Evolutionary conservation across 2,113 vertebrate species (phyloP), one percentile per base, ranked within the genome.

Genomic region (Microtus pennsylvanicus): DNA sequence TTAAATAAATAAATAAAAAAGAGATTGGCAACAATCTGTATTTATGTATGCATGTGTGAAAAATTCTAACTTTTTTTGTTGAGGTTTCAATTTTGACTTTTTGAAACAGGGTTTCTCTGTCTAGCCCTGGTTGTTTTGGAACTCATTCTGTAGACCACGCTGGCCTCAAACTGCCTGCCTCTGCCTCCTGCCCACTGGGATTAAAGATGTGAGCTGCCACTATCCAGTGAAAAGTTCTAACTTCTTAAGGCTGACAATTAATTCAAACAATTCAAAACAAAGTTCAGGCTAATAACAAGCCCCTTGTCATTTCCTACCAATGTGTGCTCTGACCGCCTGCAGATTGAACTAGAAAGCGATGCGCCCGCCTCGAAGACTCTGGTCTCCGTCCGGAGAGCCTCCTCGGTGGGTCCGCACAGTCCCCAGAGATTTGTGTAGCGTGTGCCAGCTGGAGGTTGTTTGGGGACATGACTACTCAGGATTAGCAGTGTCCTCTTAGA

Each of bases 311-410:
- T 33, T 30, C 38, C 65, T 63, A 12, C 35, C 17, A 50, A 6
- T 9, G 50, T 74, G 78, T 81, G 42, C 67, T 16, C 2, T 19
- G 42, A 58, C 33, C 3, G 14, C 0, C 65, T 1, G 12, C 7
- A 16, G 69, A 55, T 35, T n/a, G 58, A 87, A 38, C 28, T 10
- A 10, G 35, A 22, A 55, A 5, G 26, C 0, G 26, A n/a, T 42
- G 0, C 0, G 50, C 50, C 17, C 1, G 19, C 28, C 74, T 87
- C 19, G 11, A 7, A 24, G 1, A 47, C 1, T 28, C 42, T 12
- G 1, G 11, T 72, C 4, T 61, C 74, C 91, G 38, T 58, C 26
- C 33, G 61, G 45, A 11, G 61, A 74, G n/a, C 70, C 70, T 38
- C 8, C 35, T 38, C 0, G 26, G 2, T 4, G 9, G 65, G 92